A percentile compares a stretch with the other conserved stretches of the same genome.
Conservation (phyloP, 2,797 vertebrate genomes). For the Melanotaenia maccullochi region DNA sequence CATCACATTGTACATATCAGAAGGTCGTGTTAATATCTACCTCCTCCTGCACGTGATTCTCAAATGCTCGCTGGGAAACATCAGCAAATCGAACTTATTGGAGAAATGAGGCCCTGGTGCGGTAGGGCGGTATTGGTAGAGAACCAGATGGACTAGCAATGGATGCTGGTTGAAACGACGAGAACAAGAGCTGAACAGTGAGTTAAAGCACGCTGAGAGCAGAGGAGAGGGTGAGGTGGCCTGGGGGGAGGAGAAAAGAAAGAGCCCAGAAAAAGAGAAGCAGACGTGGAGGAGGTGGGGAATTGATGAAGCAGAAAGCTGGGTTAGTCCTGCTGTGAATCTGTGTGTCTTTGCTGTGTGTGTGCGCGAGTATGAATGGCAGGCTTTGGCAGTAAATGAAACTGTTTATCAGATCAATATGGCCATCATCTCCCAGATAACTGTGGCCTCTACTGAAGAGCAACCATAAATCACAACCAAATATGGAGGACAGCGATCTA, state of each 20-base stretch:
- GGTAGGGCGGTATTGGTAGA: constrained; percentile 9
- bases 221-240: constrained; percentile 75
- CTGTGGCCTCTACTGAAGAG: constrained; percentile 86
- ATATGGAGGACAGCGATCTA: constrained; percentile 75
- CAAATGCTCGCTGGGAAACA: constrained; percentile 26
- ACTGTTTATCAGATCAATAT: constrained; percentile 90
- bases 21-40: neutral
- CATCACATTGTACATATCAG: neutral
- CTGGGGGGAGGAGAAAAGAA: constrained; percentile 72
- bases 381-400: constrained; percentile 86
- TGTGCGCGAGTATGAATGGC: constrained; percentile 64
- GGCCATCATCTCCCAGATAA: constrained; percentile 90
- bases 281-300: constrained; percentile 79
- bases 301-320: constrained; percentile 83
- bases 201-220: constrained; percentile 72
- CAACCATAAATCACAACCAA: constrained; percentile 86
- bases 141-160: constrained; percentile 53
- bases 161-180: constrained; percentile 38
- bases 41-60: constrained; percentile 6
- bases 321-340: constrained; percentile 82
- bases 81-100: constrained; percentile 19
- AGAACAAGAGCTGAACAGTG: constrained; percentile 60
- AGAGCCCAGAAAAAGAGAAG: constrained; percentile 71
- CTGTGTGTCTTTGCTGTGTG: constrained; percentile 57
- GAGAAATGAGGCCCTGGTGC: constrained; percentile 39